Percentiles rank a stretch among this genome's conserved stretches.
phyloP scores from a whole-genome alignment of 2,888 invertebrate genomes.

The Oasisia sp. region DNA sequence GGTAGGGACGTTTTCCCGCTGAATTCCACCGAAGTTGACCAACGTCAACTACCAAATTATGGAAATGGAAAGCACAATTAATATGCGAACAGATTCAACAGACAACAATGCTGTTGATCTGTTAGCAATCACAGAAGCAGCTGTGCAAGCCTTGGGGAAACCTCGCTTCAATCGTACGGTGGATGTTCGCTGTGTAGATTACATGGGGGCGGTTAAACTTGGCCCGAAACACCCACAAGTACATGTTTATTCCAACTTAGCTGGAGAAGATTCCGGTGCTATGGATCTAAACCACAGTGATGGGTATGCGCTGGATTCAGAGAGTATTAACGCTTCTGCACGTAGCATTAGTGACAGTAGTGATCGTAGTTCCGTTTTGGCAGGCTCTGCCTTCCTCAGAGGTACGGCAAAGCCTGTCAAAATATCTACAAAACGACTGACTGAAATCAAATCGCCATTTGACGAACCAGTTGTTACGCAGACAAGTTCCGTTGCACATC shows the following conservation, averaged over 20 bases:
- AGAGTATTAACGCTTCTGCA: background rate
- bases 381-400: background rate
- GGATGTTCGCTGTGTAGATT: background rate
- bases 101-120: background rate
- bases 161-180: slow-evolving; percentile 10
- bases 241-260: background rate
- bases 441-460: background rate
- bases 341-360: background rate
- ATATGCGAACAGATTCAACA: background rate
- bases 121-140: background rate
- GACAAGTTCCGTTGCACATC: background rate
- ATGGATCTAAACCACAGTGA: background rate
- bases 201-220: background rate
- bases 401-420: background rate
- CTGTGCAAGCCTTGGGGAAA: background rate
- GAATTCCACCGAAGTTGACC: background rate
- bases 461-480: background rate
- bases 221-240: background rate
- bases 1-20: background rate
- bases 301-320: background rate
- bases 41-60: background rate
- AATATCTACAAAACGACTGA: background rate
- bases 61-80: background rate
- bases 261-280: background rate
- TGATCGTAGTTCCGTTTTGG: background rate